phyloP scores from a whole-genome alignment of 30 jellyfish, hydroid and myxozoan genomes.

The Morbakka virulenta region DNA sequence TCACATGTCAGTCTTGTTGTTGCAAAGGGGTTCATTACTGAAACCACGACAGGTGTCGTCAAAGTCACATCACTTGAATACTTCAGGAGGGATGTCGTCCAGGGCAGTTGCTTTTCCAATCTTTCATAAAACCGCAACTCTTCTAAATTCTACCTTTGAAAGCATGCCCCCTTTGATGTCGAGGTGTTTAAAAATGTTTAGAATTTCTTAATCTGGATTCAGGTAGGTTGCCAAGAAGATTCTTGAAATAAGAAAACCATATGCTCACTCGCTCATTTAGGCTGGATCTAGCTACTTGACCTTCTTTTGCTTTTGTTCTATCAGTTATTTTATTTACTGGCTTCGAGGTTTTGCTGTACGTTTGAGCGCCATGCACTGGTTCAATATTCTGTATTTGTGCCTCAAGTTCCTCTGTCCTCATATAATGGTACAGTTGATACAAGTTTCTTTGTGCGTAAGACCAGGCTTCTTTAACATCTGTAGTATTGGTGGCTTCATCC shows the following conservation, averaged over 20 bases:
- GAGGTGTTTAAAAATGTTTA: neutral
- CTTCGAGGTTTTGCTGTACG: neutral
- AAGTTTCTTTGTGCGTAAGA: neutral
- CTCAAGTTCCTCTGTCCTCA: neutral
- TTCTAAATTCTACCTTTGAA: too few species aligned
- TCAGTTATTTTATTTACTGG: neutral
- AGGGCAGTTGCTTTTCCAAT: too few species aligned
- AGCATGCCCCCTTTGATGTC: neutral
- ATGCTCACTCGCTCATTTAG: neutral
- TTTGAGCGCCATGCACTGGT: neutral
- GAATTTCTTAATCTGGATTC: neutral
- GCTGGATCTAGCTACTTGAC: neutral
- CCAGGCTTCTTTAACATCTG: neutral
- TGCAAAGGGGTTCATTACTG: too few species aligned
- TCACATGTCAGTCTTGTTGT: too few species aligned
- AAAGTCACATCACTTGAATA: too few species aligned
- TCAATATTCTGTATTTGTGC: neutral
- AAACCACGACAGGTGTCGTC: too few species aligned
- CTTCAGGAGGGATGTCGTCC: too few species aligned
- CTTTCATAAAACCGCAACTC: too few species aligned
- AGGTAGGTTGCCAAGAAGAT: neutral
- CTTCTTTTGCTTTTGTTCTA: neutral
- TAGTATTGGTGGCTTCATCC: neutral
- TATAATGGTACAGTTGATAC: too few species aligned
- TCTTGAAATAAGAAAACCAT: neutral